phyloP scores from a whole-genome alignment of 2,888 invertebrate species.

The Heterodera filipjevi region DNA sequence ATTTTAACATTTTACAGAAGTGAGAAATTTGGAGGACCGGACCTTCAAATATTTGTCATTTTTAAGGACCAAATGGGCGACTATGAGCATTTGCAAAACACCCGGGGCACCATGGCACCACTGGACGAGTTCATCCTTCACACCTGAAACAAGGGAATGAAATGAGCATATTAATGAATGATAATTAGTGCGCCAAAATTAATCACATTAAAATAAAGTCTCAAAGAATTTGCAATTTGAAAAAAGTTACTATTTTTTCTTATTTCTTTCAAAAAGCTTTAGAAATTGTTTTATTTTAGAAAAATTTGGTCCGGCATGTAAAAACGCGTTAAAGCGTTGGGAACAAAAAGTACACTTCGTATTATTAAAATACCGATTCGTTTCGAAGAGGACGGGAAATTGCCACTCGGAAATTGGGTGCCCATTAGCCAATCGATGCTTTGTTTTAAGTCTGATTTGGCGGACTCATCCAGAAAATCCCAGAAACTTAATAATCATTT shows the following conservation, averaged over 20 bases:
- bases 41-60: constrained; percentile 76
- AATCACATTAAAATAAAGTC: too few species aligned
- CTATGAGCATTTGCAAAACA: constrained; percentile 78
- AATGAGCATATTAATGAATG: too few species aligned
- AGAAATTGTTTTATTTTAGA: too few species aligned
- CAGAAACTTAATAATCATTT: constrained; percentile 36
- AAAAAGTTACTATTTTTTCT: too few species aligned
- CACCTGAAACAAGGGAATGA: neutral
- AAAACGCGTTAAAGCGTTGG: too few species aligned
- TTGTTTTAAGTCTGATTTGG: constrained; percentile 29
- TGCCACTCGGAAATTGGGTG: constrained; percentile 43
- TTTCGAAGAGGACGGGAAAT: constrained; percentile 42
- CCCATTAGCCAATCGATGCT: constrained; percentile 40
- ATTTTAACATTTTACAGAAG: neutral
- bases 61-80: constrained; percentile 77
- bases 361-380: constrained; percentile 29
- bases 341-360: too few species aligned
- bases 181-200: too few species aligned
- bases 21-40: neutral
- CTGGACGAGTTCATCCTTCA: constrained; percentile 40
- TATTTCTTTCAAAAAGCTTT: too few species aligned
- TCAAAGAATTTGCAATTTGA: too few species aligned
- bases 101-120: constrained; percentile 85
- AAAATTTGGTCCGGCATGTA: too few species aligned
- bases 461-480: constrained; percentile 33